A percentile compares a stretch with the other conserved stretches of the same genome.
Evolutionary conservation across 2,113 vertebrate genomes (phyloP).

Genomic region (Columbina picui): DNA sequence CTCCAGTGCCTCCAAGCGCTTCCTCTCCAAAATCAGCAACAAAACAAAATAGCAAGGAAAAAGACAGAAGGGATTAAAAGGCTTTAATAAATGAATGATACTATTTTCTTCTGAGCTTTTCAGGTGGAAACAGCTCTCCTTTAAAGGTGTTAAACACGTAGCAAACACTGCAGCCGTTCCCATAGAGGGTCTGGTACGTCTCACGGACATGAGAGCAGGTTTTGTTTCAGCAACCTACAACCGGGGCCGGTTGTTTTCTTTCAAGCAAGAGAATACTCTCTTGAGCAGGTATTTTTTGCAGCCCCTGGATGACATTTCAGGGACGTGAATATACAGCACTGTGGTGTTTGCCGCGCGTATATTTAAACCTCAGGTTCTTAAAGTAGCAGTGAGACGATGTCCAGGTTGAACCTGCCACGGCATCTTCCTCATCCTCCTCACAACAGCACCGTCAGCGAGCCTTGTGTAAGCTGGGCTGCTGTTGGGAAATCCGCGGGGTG

Average conservation of each 20-base stretch:
- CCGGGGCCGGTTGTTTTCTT: neutral
- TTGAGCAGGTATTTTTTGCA: neutral
- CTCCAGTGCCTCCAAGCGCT: neutral
- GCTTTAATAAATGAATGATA: neutral
- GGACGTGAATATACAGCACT: neutral
- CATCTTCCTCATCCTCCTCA: neutral
- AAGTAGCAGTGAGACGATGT: neutral
- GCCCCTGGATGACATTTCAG: neutral
- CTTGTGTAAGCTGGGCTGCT: neutral
- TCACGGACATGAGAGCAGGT: neutral
- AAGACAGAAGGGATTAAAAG: neutral
- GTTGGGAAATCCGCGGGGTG: neutral
- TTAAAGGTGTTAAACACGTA: neutral
- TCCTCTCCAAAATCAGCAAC: constrained; percentile 20
- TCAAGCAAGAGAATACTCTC: neutral
- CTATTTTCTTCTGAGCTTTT: neutral
- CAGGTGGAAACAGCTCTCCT: neutral
- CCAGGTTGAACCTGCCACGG: neutral
- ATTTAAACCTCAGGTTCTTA: neutral
- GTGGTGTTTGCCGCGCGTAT: neutral
- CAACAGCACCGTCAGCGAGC: neutral
- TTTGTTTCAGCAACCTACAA: neutral
- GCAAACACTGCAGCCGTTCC: neutral
- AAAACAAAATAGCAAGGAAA: constrained; percentile 10
- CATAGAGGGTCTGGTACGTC: neutral